Percentiles rank a stretch among this genome's conserved stretches.
Conservation (phyloP, 2,797 vertebrate species). For the Tolypeutes matacus region DNA sequence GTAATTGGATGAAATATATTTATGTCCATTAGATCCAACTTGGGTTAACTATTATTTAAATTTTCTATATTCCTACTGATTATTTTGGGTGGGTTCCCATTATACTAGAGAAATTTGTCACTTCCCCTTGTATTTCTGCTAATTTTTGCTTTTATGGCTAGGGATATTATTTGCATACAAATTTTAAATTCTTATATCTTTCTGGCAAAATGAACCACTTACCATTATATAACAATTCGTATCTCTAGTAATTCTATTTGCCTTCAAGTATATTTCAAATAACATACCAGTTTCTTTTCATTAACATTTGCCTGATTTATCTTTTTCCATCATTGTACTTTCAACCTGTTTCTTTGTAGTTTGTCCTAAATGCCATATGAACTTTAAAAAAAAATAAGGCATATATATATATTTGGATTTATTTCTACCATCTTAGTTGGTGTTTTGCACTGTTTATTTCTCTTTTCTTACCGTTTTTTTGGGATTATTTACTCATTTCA, state of each 20-base stretch:
- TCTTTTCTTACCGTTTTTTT: background rate
- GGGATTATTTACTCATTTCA: background rate
- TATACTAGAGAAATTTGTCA: background rate
- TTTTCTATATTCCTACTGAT: background rate
- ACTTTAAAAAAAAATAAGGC: conserved; percentile 4
- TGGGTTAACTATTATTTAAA: background rate
- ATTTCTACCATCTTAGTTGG: background rate
- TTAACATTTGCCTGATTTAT: background rate
- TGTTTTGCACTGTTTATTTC: background rate
- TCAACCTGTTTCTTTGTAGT: conserved; percentile 35
- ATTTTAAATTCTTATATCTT: conserved; percentile 30
- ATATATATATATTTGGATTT: background rate
- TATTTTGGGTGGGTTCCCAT: background rate
- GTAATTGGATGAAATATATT: background rate
- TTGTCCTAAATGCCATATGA: background rate
- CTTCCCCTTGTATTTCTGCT: background rate
- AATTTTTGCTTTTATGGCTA: conserved; percentile 10
- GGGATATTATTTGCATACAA: background rate
- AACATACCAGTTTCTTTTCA: background rate
- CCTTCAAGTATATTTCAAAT: conserved; percentile 41
- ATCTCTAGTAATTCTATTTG: conserved; percentile 27
- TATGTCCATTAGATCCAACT: background rate
- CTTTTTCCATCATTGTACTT: conserved; percentile 26
- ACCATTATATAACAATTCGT: background rate
- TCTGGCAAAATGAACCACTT: background rate